These are phyloP conservation scores for Cinara cedri DNA, from an alignment of 2,888 invertebrate species.

Conservation along the genomic window DNA sequence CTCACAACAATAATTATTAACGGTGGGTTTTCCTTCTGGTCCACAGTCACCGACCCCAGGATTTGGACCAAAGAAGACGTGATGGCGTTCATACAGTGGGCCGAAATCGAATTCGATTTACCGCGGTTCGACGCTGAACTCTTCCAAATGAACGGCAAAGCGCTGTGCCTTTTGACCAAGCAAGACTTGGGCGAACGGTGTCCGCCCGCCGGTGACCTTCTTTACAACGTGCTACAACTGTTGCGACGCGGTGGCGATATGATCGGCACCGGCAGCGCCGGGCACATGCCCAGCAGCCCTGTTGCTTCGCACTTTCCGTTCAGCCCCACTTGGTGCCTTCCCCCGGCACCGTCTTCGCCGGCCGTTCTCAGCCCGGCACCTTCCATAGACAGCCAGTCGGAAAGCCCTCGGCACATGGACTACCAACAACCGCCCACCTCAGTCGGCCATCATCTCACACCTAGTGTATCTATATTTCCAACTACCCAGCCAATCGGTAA, in stretches of 20 bases:
- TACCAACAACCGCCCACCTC: slow-evolving; percentile 38
- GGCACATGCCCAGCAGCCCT: slow-evolving; percentile 60
- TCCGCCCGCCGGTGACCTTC: slow-evolving; percentile 90
- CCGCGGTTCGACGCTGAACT: slow-evolving; percentile 90
- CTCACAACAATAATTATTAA: too few relatives aligned
- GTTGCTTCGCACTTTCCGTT: slow-evolving; percentile 63
- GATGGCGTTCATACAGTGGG: slow-evolving; percentile 84
- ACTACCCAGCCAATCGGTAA: slow-evolving; percentile 43
- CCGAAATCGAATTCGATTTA: slow-evolving; percentile 89
- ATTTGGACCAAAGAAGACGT: slow-evolving; percentile 92
- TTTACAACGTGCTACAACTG: slow-evolving; percentile 91
- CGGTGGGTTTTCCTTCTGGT: neutral
- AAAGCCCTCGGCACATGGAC: slow-evolving; percentile 77
- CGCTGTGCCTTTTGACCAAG: slow-evolving; percentile 86
- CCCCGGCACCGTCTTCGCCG: slow-evolving; percentile 74
- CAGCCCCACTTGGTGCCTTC: slow-evolving; percentile 68
- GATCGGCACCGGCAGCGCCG: slow-evolving; percentile 15
- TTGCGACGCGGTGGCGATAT: slow-evolving; percentile 75
- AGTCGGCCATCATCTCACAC: slow-evolving; percentile 50
- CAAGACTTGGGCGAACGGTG: slow-evolving; percentile 89
- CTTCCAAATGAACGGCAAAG: slow-evolving; percentile 98
- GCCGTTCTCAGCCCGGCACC: slow-evolving; percentile 90
- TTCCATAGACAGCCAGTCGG: slow-evolving; percentile 84
- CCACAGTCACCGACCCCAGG: slow-evolving; percentile 80
- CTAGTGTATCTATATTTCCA: slow-evolving; percentile 50